Percentiles rank a stretch among this genome's conserved stretches.
These are phyloP conservation scores for Garrulus glandarius DNA, from an alignment of 2,797 vertebrate genomes.

Conservation along the genomic window DNA sequence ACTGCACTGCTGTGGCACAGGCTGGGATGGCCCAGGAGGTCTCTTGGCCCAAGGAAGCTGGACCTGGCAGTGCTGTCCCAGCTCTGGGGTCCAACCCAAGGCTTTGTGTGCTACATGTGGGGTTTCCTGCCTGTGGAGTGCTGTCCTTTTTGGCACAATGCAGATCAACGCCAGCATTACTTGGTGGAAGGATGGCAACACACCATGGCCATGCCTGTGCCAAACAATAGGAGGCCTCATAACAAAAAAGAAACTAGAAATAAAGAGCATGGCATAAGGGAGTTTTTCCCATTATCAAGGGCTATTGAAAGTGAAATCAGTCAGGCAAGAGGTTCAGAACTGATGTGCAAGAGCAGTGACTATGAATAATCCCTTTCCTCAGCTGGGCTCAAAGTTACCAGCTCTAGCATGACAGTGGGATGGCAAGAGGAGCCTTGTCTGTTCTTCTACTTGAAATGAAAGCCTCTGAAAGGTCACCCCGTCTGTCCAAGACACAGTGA, in stretches of 20 bases:
- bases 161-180: background rate
- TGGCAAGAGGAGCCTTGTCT: background rate
- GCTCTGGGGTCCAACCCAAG: background rate
- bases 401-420: background rate
- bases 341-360: background rate
- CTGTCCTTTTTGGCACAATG: background rate
- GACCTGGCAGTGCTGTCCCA: background rate
- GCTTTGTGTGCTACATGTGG: accelerated
- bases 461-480: background rate
- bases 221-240: background rate
- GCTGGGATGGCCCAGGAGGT: background rate
- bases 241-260: background rate
- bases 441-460: background rate
- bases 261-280: background rate
- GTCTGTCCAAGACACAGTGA: background rate
- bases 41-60: background rate
- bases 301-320: background rate
- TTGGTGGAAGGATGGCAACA: background rate
- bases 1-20: background rate
- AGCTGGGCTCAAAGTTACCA: background rate
- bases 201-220: background rate
- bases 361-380: background rate
- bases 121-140: background rate
- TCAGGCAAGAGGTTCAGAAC: background rate
- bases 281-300: background rate